Conservation (phyloP, 2,797 vertebrate species). For the Danio albolineatus region DNA sequence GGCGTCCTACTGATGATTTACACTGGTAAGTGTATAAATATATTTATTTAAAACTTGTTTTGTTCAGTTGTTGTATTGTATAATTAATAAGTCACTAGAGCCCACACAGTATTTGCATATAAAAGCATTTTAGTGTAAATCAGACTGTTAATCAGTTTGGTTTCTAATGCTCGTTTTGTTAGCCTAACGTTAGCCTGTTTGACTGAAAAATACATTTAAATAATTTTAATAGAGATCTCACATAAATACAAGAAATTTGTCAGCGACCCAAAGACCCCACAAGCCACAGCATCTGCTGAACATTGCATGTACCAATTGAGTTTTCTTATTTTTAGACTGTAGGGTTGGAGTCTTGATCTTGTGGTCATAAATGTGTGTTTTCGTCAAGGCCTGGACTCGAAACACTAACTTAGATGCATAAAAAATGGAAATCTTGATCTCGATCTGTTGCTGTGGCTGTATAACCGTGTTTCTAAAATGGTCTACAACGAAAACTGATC, state of each 20-base stretch:
- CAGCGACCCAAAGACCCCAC: neutral
- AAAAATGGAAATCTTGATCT: neutral
- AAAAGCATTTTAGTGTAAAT: neutral
- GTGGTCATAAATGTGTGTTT: neutral
- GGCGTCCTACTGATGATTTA: neutral
- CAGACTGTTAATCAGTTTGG: neutral
- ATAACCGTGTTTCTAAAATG: too few species aligned
- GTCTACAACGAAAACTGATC: too few species aligned
- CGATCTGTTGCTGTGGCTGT: neutral
- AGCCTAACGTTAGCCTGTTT: neutral
- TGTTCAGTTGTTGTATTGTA: neutral
- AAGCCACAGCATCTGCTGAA: neutral
- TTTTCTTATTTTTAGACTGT: neutral
- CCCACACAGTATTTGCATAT: neutral
- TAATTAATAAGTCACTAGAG: too few species aligned
- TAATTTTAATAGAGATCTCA: neutral
- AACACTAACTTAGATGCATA: neutral
- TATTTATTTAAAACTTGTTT: neutral
- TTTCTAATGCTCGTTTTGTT: too few species aligned
- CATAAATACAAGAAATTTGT: neutral
- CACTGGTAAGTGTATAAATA: neutral
- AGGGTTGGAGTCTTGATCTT: neutral
- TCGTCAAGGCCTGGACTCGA: neutral
- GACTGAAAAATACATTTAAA: neutral
- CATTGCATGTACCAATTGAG: neutral